Conservation (phyloP, 2,797 vertebrate species). For the Adelosebastes latens region DNA sequence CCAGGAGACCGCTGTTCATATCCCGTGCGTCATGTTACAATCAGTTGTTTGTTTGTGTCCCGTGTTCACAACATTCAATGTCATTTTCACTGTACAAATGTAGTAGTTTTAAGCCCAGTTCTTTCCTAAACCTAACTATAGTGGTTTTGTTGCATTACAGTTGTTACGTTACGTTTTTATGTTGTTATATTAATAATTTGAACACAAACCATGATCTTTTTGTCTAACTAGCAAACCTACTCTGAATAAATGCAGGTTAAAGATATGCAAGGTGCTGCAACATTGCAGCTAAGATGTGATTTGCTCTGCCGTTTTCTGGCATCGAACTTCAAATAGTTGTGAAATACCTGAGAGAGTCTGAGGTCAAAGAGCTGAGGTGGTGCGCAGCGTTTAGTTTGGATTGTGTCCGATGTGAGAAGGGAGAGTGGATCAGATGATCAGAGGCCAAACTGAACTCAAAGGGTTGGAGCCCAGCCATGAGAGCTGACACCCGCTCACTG, state of each 20-base stretch:
- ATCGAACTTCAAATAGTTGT: not conserved
- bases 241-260: not conserved
- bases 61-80: no score
- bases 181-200: no score
- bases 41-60: no score
- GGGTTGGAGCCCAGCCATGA: slow-evolving; percentile 48
- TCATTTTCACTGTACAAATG: no score
- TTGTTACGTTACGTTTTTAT: no score
- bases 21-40: no score
- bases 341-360: slow-evolving; percentile 21
- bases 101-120: no score
- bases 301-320: not conserved
- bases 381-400: slow-evolving; percentile 46
- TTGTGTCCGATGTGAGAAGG: slow-evolving; percentile 20
- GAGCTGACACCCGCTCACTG: slow-evolving; percentile 16
- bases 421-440: slow-evolving; percentile 56
- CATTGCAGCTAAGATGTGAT: not conserved
- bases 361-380: slow-evolving; percentile 19
- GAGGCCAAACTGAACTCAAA: slow-evolving; percentile 50
- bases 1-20: no score
- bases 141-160: no score
- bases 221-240: not conserved
- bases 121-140: no score
- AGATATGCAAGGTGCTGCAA: not conserved
- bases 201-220: no score